Percentiles rank a stretch among this genome's conserved stretches.
These are phyloP conservation scores for Volucella inanis DNA, from an alignment of 2,888 invertebrate genomes.

Conservation along the genomic window DNA sequence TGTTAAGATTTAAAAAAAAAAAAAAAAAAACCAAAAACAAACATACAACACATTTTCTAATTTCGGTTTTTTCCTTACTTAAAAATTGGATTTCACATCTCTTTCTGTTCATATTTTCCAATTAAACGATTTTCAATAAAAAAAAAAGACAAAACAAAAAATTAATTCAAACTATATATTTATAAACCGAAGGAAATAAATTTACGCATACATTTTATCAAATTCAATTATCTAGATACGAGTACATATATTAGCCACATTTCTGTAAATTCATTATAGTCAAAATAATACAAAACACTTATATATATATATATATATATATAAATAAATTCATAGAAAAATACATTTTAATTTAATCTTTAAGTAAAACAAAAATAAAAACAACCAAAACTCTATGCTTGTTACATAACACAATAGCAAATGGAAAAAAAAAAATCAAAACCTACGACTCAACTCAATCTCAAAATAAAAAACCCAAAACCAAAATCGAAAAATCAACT, in stretches of 20 bases:
- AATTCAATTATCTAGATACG: constrained; percentile 61
- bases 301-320: constrained; percentile 28
- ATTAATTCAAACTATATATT: constrained; percentile 16
- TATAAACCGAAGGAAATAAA: constrained; percentile 33
- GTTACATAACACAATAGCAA: constrained; percentile 77
- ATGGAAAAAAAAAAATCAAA: constrained; percentile 2
- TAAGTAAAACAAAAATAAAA: constrained; percentile 59
- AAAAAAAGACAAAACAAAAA: constrained; percentile 20
- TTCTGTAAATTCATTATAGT: constrained; percentile 73
- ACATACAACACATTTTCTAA: constrained; percentile 27
- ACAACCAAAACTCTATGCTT: constrained; percentile 68
- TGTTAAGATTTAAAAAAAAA: constrained; percentile 44
- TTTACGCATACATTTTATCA: constrained; percentile 59
- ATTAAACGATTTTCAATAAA: constrained; percentile 19
- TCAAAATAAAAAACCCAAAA: too few relatives aligned
- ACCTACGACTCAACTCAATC: too few relatives aligned
- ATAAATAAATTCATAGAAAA: constrained; percentile 73
- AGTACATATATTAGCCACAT: constrained; percentile 66
- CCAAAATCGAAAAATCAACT: constrained; percentile 29
- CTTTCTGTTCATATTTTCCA: not conserved
- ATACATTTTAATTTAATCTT: constrained; percentile 74
- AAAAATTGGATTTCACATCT: constrained; percentile 28
- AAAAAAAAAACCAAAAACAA: constrained; percentile 11
- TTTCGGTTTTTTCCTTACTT: constrained; percentile 26
- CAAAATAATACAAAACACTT: constrained; percentile 44